Conservation (phyloP, 2,888 invertebrate genomes). For the Smittia sp. region DNA sequence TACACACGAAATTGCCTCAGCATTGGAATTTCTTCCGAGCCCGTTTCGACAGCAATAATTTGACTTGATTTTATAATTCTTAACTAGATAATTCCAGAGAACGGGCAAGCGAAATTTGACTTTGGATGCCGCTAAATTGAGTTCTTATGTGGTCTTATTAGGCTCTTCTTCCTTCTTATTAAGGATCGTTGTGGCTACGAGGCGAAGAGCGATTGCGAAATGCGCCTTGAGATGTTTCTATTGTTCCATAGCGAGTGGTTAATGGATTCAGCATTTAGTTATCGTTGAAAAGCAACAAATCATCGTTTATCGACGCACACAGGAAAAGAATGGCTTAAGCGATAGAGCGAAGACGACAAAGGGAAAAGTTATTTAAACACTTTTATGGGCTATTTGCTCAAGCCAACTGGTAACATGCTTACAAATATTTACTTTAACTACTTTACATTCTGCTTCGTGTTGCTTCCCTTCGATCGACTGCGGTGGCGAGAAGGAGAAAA, state of each 20-base stretch:
- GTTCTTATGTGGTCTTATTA: conserved; percentile 33
- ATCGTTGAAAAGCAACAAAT: conserved; percentile 15
- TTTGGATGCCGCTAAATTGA: conserved; percentile 14
- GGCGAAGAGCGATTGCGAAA: background rate
- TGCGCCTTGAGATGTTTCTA: background rate
- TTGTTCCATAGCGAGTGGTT: conserved; percentile 6
- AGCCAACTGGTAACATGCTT: conserved; percentile 31
- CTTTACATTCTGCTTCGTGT: conserved; percentile 20
- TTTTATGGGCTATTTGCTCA: conserved; percentile 29
- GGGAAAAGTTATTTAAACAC: conserved; percentile 18
- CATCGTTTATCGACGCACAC: conserved; percentile 8
- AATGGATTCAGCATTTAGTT: conserved; percentile 16
- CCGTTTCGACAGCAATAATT: conserved; percentile 20
- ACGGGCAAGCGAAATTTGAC: background rate
- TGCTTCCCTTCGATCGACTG: background rate
- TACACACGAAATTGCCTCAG: conserved; percentile 1
- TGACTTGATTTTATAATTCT: conserved; percentile 25
- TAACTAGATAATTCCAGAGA: conserved; percentile 32
- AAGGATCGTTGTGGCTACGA: conserved; percentile 19
- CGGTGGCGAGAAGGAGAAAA: background rate
- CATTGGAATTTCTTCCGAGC: background rate
- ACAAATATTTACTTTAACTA: conserved; percentile 38
- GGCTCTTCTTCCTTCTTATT: conserved; percentile 6
- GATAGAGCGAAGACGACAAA: conserved; percentile 6
- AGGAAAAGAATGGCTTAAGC: background rate